Conservation (phyloP, 2,797 vertebrate species). For the Acanthiza pusilla region DNA sequence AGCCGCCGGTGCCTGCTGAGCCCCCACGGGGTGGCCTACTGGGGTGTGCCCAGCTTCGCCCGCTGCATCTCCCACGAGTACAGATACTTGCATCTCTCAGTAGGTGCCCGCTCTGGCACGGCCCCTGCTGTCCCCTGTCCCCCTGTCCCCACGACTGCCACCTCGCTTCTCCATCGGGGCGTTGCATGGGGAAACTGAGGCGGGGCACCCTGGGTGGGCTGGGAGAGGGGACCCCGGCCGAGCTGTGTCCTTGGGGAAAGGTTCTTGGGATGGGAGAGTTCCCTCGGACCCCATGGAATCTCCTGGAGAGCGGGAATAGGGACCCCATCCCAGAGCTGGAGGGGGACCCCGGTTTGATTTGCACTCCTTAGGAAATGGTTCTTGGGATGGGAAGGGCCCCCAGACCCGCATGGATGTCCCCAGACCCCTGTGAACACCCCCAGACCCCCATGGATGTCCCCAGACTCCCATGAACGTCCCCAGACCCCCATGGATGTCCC, state of each 20-base stretch:
- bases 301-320: not conserved
- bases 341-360: no score
- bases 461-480: no score
- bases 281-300: not conserved
- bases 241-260: accelerated
- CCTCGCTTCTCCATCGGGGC: not conserved
- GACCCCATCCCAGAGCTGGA: not conserved
- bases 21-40: conserved; percentile 94
- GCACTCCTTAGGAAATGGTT: not conserved
- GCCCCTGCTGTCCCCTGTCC: not conserved
- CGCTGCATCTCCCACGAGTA: conserved; percentile 97
- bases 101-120: conserved; percentile 76
- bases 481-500: no score
- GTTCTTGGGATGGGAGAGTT: not conserved
- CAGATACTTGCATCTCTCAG: conserved; percentile 95
- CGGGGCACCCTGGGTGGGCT: not conserved
- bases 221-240: not conserved
- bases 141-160: not conserved
- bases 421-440: no score
- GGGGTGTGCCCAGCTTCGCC: conserved; percentile 98
- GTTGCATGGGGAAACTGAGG: not conserved
- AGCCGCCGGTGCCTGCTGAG: conserved; percentile 98
- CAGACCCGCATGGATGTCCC: not conserved
- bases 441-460: no score
- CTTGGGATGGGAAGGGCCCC: not conserved